These are phyloP conservation scores for Pasiphila rectangulata DNA, from an alignment of 2,888 invertebrate species.

Conservation along the genomic window DNA sequence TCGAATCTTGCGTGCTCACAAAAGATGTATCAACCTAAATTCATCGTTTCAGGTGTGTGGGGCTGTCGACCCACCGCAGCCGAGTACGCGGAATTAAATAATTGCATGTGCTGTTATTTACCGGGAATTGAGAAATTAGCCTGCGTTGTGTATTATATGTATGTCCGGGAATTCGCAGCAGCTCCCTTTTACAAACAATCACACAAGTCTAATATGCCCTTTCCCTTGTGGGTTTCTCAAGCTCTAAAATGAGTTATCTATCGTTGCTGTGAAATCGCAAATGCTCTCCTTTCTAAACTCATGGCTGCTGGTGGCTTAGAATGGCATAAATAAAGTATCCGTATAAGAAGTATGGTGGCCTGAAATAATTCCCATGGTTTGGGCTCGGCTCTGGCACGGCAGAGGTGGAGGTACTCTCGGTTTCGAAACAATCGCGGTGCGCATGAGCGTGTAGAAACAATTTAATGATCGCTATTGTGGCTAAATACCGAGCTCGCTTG, in stretches of 20 bases:
- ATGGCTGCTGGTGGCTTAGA: constrained; percentile 5
- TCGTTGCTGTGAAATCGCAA: not conserved
- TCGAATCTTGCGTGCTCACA: not conserved
- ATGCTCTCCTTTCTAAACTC: constrained; percentile 12
- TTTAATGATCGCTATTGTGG: constrained; percentile 69
- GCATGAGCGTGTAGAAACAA: constrained; percentile 70
- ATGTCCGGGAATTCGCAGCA: constrained; percentile 35
- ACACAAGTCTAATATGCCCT: not conserved
- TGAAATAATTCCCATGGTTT: constrained; percentile 37
- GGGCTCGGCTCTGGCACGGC: constrained; percentile 35
- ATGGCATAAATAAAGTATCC: constrained; percentile 12
- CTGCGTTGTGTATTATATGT: constrained; percentile 31
- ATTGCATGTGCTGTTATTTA: constrained; percentile 49
- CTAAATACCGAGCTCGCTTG: constrained; percentile 58
- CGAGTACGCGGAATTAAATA: constrained; percentile 50
- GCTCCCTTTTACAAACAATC: constrained; percentile 22
- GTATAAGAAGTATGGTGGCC: constrained; percentile 14
- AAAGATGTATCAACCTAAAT: constrained; percentile 9
- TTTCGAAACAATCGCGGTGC: constrained; percentile 74
- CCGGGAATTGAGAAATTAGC: constrained; percentile 43
- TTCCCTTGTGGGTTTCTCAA: constrained; percentile 1
- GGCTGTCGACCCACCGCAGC: constrained; percentile 36
- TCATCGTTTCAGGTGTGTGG: constrained; percentile 14
- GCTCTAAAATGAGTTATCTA: constrained; percentile 2
- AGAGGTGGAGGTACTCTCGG: constrained; percentile 57